Evolutionary conservation across 2,888 invertebrate species (phyloP).

Genomic region (Eudasyphora cyanicolor): DNA sequence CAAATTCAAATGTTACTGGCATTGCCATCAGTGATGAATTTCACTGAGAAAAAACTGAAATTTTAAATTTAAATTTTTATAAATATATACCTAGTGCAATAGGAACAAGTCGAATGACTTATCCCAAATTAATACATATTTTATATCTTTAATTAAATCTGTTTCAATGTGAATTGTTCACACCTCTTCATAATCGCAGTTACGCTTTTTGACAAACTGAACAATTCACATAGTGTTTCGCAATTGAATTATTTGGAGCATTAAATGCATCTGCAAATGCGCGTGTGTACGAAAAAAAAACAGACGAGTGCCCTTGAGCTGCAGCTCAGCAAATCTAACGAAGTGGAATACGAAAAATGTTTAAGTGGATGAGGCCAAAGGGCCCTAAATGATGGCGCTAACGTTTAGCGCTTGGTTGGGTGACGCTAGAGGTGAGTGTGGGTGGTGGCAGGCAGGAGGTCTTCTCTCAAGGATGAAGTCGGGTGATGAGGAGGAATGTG

Average conservation of each 20-base stretch:
- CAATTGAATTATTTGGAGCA: constrained; percentile 65
- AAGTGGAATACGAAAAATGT: constrained; percentile 31
- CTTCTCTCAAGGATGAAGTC: neutral
- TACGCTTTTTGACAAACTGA: too few species aligned
- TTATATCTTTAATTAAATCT: too few species aligned
- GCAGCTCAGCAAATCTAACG: constrained; percentile 45
- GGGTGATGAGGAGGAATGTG: neutral
- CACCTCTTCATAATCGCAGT: too few species aligned
- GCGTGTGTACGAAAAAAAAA: constrained; percentile 61
- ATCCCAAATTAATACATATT: too few species aligned
- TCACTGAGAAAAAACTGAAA: too few species aligned
- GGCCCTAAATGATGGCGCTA: neutral
- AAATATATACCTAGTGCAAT: too few species aligned
- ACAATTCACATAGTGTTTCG: constrained; percentile 53
- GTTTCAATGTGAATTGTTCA: too few species aligned
- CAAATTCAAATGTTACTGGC: too few species aligned
- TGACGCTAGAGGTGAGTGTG: constrained; percentile 3
- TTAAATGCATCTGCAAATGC: constrained; percentile 62
- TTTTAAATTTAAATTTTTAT: too few species aligned
- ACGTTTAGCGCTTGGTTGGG: neutral
- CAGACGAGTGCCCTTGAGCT: constrained; percentile 60
- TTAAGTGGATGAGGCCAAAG: neutral
- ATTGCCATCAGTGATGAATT: too few species aligned
- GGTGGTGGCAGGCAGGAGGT: neutral
- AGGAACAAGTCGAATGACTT: too few species aligned